Evolutionary conservation across 2,888 invertebrate genomes (phyloP).

Genomic region (Euproctis similis): DNA sequence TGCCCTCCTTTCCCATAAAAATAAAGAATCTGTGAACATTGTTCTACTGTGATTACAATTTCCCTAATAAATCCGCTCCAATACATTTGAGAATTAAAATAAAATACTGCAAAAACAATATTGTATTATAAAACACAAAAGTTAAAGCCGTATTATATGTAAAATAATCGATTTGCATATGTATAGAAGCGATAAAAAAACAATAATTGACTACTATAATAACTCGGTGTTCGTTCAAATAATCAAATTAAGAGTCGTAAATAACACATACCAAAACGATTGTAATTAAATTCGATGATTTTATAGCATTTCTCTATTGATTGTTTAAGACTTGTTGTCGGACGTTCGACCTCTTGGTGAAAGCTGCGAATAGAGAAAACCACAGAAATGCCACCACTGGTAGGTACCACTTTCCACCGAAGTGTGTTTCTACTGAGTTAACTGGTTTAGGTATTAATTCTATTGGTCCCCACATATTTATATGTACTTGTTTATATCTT

Average conservation of each 20-base stretch:
- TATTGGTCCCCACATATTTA: neutral
- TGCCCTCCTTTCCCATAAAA: no score
- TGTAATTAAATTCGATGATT: slow-evolving; percentile 18
- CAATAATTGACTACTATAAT: slow-evolving; percentile 14
- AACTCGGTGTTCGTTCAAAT: slow-evolving; percentile 13
- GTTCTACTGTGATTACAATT: no score
- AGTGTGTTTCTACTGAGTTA: slow-evolving; percentile 35
- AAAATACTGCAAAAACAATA: no score
- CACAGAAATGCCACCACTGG: slow-evolving; percentile 53
- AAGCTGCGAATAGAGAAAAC: slow-evolving; percentile 53
- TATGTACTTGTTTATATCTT: slow-evolving; percentile 10
- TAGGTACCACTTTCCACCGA: slow-evolving; percentile 53
- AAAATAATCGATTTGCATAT: no score
- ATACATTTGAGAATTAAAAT: no score
- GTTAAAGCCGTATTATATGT: no score
- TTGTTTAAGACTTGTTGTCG: slow-evolving; percentile 9
- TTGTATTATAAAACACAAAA: no score
- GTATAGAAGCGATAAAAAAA: no score
- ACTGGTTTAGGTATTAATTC: slow-evolving; percentile 38
- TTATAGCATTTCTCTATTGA: slow-evolving; percentile 12
- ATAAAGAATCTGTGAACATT: no score
- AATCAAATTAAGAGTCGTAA: no score
- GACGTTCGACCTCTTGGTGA: slow-evolving; percentile 30
- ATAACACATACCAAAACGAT: slow-evolving; percentile 17
- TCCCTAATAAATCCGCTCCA: no score